These are phyloP conservation scores for Ascidia mentula DNA, from an alignment of 23 tunicate genomes.

Conservation along the genomic window DNA sequence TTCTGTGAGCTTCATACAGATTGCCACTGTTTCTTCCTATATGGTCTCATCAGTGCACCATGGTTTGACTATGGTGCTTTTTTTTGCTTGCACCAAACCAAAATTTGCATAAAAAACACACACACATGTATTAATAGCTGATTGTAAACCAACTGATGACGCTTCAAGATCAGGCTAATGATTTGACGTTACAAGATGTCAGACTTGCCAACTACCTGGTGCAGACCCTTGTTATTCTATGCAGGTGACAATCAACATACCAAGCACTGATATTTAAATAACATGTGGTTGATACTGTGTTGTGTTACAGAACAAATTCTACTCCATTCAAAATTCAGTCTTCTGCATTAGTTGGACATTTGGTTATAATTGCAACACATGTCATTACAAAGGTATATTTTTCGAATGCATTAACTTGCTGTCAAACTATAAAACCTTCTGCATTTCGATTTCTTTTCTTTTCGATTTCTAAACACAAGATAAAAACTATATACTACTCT, in stretches of 20 bases:
- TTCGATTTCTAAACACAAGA: background rate
- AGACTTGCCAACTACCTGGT: slow-evolving; percentile 37
- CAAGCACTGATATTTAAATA: background rate
- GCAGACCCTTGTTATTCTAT: slow-evolving; percentile 37
- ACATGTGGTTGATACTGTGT: background rate
- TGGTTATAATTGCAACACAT: slow-evolving; percentile 56
- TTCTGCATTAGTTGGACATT: slow-evolving; percentile 49
- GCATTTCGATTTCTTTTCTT: background rate
- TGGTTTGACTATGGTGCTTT: too few relatives aligned
- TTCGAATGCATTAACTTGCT: background rate
- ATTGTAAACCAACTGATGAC: slow-evolving; percentile 33
- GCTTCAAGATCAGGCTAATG: slow-evolving; percentile 24
- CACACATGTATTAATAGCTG: slow-evolving; percentile 13
- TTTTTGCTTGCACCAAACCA: background rate
- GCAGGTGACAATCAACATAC: slow-evolving; percentile 26
- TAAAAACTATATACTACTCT: background rate
- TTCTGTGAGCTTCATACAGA: background rate
- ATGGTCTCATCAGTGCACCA: background rate
- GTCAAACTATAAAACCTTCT: background rate
- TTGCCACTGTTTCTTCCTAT: background rate
- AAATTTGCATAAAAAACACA: background rate
- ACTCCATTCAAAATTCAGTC: slow-evolving; percentile 27
- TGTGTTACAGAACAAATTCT: background rate
- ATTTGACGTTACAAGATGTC: slow-evolving; percentile 21
- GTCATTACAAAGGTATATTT: slow-evolving; percentile 52